A percentile compares a stretch with the other conserved stretches of the same genome.
Evolutionary conservation across 2,797 vertebrate species (phyloP).

Genomic region (Coendou prehensilis): DNA sequence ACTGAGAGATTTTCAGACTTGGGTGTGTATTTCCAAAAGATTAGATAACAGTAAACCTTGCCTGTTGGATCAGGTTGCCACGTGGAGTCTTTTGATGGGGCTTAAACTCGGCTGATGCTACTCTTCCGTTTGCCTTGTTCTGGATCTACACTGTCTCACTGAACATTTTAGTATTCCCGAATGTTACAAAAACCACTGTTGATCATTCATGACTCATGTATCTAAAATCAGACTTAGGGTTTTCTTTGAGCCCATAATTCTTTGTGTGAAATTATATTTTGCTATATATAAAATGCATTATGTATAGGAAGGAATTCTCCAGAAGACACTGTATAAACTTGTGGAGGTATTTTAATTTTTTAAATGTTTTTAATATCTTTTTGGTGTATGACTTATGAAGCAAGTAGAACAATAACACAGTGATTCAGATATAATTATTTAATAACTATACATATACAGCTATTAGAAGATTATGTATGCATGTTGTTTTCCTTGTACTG

Average conservation of each 20-base stretch:
- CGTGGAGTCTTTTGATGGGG: background rate
- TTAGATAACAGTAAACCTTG: background rate
- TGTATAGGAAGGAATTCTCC: slow-evolving; percentile 1
- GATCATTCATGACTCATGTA: background rate
- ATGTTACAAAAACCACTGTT: background rate
- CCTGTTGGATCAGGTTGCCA: background rate
- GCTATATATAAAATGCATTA: background rate
- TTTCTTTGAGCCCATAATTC: background rate
- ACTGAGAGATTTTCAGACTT: slow-evolving; percentile 32
- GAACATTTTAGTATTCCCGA: background rate
- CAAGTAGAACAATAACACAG: background rate
- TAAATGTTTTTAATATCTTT: background rate
- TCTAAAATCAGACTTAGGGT: background rate
- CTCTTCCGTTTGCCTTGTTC: background rate
- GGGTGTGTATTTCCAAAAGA: background rate
- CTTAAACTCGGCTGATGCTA: background rate
- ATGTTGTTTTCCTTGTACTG: background rate
- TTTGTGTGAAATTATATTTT: slow-evolving; percentile 11
- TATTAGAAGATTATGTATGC: background rate
- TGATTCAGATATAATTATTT: background rate
- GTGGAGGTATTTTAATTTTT: background rate
- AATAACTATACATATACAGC: background rate
- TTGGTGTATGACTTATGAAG: background rate
- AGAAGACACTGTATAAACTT: slow-evolving; percentile 35
- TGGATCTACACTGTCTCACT: background rate